These are phyloP conservation scores for Tenthredo scrophulariae DNA, from an alignment of 2,888 invertebrate genomes.

Conservation along the genomic window DNA sequence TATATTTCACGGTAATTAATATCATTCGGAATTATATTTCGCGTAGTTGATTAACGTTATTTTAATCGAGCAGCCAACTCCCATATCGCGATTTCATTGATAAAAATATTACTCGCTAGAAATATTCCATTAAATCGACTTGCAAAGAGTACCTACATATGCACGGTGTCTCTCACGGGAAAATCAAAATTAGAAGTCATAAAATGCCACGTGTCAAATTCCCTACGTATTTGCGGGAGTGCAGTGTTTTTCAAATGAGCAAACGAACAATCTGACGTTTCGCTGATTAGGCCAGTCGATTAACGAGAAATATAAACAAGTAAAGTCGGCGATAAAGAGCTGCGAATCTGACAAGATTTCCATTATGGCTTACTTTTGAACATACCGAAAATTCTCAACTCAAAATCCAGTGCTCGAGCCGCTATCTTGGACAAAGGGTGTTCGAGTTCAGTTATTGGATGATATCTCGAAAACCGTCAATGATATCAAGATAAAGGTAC, in stretches of 20 bases:
- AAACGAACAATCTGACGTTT: background rate
- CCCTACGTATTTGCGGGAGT: background rate
- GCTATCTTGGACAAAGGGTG: background rate
- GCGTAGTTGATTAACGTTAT: conserved; percentile 11
- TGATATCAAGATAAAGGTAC: background rate
- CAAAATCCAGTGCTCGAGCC: background rate
- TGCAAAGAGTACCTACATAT: background rate
- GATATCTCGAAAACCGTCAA: background rate
- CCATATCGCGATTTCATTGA: background rate
- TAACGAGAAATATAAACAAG: background rate
- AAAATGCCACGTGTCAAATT: background rate
- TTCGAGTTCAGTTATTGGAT: background rate
- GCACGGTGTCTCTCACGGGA: background rate
- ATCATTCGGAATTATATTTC: conserved; percentile 21
- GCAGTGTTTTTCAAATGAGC: background rate
- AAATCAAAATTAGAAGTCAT: background rate
- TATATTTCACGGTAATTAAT: conserved; percentile 21
- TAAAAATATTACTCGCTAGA: background rate
- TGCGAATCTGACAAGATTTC: background rate
- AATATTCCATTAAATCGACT: background rate
- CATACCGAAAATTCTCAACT: background rate
- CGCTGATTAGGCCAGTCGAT: background rate
- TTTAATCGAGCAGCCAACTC: conserved; percentile 3
- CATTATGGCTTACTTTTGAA: background rate
- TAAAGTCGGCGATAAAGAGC: background rate